phyloP scores from a whole-genome alignment of 2,797 vertebrate genomes.

The Rhabdophis nuchalis region DNA sequence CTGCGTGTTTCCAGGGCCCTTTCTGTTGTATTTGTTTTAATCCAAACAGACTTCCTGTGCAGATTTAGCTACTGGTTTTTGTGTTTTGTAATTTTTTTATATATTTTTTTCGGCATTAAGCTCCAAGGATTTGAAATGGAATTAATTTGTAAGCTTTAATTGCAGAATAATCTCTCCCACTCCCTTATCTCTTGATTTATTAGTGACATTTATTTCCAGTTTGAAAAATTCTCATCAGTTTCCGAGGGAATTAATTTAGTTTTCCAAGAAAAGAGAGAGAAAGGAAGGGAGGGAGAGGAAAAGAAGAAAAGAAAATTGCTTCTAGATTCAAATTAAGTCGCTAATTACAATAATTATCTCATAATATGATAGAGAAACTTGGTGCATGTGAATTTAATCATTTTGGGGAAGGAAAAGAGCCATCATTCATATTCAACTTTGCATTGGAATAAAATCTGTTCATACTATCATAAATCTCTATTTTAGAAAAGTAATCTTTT shows the following conservation, averaged over 20 bases:
- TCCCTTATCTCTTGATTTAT: slow-evolving; percentile 74
- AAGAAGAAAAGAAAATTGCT: slow-evolving; percentile 46
- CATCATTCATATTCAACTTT: slow-evolving; percentile 45
- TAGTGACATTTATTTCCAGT: slow-evolving; percentile 69
- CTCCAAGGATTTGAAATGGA: slow-evolving; percentile 65
- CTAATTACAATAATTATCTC: slow-evolving; percentile 75
- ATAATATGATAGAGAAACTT: slow-evolving; percentile 69
- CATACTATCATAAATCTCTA: neutral
- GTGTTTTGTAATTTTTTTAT: neutral
- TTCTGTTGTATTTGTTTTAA: slow-evolving; percentile 26
- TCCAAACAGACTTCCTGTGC: slow-evolving; percentile 39
- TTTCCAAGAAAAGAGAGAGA: slow-evolving; percentile 64
- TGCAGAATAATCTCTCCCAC: slow-evolving; percentile 68
- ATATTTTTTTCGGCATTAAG: slow-evolving; percentile 43
- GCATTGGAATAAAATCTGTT: slow-evolving; percentile 29
- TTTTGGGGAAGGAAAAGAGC: slow-evolving; percentile 50
- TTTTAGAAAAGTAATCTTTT: neutral
- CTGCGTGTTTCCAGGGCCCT: slow-evolving; percentile 21
- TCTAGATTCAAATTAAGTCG: slow-evolving; percentile 71
- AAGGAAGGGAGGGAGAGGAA: neutral
- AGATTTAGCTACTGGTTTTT: slow-evolving; percentile 33
- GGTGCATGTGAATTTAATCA: slow-evolving; percentile 50
- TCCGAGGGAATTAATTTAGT: slow-evolving; percentile 74
- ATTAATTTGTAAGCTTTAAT: slow-evolving; percentile 73
- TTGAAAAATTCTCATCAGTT: slow-evolving; percentile 71